phyloP scores from a whole-genome alignment of 2,797 vertebrate genomes.

The Fratercula arctica region DNA sequence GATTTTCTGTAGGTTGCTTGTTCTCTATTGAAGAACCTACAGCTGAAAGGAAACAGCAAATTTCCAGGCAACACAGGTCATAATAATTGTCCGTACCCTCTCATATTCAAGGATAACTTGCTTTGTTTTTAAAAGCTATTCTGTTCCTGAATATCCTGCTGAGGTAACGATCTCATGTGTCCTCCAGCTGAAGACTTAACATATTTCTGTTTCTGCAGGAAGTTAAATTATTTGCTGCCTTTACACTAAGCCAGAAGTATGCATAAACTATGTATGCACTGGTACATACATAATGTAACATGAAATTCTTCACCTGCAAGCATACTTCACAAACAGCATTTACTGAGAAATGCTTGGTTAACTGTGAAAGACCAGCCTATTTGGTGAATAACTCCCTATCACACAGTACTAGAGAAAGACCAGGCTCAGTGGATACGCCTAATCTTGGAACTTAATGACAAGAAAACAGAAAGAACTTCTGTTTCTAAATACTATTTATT shows the following conservation, averaged over 20 bases:
- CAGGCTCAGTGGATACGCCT: not conserved
- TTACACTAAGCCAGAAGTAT: not conserved
- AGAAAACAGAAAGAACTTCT: not conserved
- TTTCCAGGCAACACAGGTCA: not conserved
- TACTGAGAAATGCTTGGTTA: not conserved
- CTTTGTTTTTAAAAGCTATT: not conserved
- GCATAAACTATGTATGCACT: not conserved
- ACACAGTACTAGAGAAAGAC: not conserved
- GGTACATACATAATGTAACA: not conserved
- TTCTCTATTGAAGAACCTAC: not conserved
- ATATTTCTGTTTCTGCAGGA: not conserved
- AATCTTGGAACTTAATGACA: not conserved
- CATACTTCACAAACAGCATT: not conserved
- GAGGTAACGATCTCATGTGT: not conserved
- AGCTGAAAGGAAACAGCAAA: not conserved
- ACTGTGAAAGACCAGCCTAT: not conserved
- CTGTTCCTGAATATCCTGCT: not conserved
- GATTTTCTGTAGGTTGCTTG: not conserved
- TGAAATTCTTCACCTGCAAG: not conserved
- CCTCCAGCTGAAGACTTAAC: not conserved
- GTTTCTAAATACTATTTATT: not conserved
- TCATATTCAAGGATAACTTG: not conserved
- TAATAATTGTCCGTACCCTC: not conserved
- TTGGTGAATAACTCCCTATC: not conserved
- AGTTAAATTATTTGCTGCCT: not conserved